Evolutionary conservation across 92 coral and sea anemone species (phyloP).

Genomic region (Epizoanthus rinbou): DNA sequence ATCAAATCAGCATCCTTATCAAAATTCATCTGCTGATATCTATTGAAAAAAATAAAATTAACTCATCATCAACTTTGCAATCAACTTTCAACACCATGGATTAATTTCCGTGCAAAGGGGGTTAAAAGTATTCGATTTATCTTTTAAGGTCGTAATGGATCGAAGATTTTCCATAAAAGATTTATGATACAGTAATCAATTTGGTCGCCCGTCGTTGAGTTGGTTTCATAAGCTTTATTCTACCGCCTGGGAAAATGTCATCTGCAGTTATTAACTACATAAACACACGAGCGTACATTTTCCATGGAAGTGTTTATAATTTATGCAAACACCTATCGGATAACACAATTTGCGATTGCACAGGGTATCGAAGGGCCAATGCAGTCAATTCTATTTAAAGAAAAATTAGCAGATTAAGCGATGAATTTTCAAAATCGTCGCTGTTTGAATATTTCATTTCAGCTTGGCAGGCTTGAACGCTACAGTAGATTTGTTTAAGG

Average conservation of each 20-base stretch:
- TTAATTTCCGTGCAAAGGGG: conserved; percentile 42
- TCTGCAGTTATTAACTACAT: conserved; percentile 61
- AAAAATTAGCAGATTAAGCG: not conserved
- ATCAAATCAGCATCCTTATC: conserved; percentile 5
- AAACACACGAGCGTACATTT: conserved; percentile 81
- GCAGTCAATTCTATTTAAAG: conserved; percentile 18
- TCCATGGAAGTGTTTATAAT: conserved; percentile 75
- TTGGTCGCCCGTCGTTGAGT: conserved; percentile 55
- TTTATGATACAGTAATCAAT: conserved; percentile 71
- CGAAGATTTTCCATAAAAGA: conserved; percentile 72
- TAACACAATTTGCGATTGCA: conserved; percentile 57
- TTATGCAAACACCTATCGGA: conserved; percentile 72
- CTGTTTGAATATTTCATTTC: not conserved
- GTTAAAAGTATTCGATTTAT: conserved; percentile 40
- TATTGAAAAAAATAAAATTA: conserved; percentile 1
- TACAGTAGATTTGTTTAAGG: not conserved
- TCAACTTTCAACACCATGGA: conserved; percentile 41
- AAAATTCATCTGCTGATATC: conserved; percentile 25
- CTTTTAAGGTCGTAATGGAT: conserved; percentile 61
- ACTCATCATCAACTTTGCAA: conserved; percentile 11
- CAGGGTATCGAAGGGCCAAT: conserved; percentile 19
- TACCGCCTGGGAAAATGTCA: conserved; percentile 79
- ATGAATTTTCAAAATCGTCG: not conserved
- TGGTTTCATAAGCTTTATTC: conserved; percentile 56
- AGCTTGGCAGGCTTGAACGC: not conserved